Evolutionary conservation across 2,113 vertebrate genomes (phyloP).

Genomic region (Typhlomys cinereus): DNA sequence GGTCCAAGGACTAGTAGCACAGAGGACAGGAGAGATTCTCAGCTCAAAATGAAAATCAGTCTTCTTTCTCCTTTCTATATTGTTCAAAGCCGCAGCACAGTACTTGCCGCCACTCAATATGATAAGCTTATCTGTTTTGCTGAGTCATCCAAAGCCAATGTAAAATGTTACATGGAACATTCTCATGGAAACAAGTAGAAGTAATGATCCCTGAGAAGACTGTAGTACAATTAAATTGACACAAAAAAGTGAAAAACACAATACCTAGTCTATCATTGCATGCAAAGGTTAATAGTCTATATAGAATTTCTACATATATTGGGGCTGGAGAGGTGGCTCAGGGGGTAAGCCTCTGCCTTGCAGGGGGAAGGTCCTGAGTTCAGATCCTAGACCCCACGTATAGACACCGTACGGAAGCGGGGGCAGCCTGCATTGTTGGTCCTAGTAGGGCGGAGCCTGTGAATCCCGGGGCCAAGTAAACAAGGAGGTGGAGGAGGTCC

Average conservation of each 20-base stretch:
- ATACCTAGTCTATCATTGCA: no score
- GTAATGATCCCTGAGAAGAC: not conserved
- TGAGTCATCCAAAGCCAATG: not conserved
- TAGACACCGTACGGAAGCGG: no score
- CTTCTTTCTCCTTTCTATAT: not conserved
- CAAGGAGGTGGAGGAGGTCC: no score
- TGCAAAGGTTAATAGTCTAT: not conserved
- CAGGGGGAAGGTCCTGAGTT: no score
- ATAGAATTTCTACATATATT: no score
- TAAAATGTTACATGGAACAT: not conserved
- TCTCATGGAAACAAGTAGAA: not conserved
- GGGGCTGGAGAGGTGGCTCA: no score
- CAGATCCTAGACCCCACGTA: no score
- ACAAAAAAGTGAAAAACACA: not conserved
- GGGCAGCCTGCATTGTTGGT: no score
- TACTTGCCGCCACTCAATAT: not conserved
- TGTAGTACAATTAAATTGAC: not conserved
- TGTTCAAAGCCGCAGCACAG: not conserved
- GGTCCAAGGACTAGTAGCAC: not conserved
- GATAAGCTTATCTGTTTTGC: not conserved
- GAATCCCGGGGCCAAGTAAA: no score
- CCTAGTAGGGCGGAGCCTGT: no score
- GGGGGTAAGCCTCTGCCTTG: no score
- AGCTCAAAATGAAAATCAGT: not conserved
- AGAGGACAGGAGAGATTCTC: not conserved